Conservation (phyloP, 2,797 vertebrate genomes). For the Cyclura pinguis region DNA sequence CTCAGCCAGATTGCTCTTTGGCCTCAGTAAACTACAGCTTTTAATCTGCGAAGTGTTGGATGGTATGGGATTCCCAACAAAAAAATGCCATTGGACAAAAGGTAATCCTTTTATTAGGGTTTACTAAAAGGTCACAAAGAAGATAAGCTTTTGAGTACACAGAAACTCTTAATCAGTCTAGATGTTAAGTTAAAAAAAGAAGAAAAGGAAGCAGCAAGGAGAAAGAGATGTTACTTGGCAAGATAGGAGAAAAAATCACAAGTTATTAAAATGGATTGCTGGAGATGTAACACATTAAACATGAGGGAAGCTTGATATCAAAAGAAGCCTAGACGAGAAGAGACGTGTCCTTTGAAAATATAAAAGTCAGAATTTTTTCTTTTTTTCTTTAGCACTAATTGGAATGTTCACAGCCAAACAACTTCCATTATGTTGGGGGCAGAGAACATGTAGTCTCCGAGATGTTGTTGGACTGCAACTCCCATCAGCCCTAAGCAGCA, state of each 20-base stretch:
- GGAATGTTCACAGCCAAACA: background rate
- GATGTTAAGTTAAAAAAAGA: background rate
- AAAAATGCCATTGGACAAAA: background rate
- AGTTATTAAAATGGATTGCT: background rate
- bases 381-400: background rate
- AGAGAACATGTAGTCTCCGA: background rate
- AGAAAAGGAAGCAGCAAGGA: too few species aligned
- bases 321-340: background rate
- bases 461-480: background rate
- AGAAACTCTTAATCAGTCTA: background rate
- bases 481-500: background rate
- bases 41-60: too few species aligned
- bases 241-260: background rate
- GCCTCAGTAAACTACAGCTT: too few species aligned
- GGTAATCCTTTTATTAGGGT: background rate
- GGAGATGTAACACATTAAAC: background rate
- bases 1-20: too few species aligned
- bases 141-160: slow-evolving; percentile 8
- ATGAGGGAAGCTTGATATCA: background rate
- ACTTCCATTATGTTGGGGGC: too few species aligned
- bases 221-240: background rate
- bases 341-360: background rate
- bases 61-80: too few species aligned
- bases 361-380: background rate
- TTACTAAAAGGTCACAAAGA: slow-evolving; percentile 7